A percentile compares a stretch with the other conserved stretches of the same genome.
These are phyloP conservation scores for Rhopilema esculentum DNA, from an alignment of 30 jellyfish, hydroid and myxozoan genomes.

Conservation along the genomic window DNA sequence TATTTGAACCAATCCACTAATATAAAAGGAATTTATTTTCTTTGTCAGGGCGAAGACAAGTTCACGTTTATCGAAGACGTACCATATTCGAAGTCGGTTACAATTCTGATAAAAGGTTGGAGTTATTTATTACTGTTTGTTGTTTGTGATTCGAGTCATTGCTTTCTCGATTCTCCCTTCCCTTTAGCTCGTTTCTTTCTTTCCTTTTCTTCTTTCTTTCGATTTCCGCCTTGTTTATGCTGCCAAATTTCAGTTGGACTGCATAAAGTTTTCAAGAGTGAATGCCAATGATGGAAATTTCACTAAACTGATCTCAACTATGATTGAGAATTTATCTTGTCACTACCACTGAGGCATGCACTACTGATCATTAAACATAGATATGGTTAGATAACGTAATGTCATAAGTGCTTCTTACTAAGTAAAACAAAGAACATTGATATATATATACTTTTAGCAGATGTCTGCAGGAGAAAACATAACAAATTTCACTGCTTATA, in stretches of 20 bases:
- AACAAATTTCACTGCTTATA: too few species aligned
- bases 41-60: conserved; percentile 88
- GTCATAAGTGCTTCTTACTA: too few species aligned
- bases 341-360: conserved; percentile 1
- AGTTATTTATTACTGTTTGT: too few species aligned
- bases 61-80: conserved; percentile 97
- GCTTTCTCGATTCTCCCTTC: not conserved
- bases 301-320: not conserved
- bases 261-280: not conserved
- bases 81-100: conserved; percentile 88
- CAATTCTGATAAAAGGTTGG: conserved; percentile 94
- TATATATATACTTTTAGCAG: too few species aligned
- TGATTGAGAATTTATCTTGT: not conserved
- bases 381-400: too few species aligned
- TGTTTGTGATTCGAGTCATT: too few species aligned
- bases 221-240: too few species aligned
- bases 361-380: not conserved
- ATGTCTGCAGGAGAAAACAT: too few species aligned
- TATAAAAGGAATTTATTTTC: not conserved
- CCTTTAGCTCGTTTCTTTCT: not conserved
- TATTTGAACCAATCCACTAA: not conserved
- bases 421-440: too few species aligned
- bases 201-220: not conserved
- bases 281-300: not conserved
- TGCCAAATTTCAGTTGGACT: too few species aligned